Base-by-base conservation (phyloP, 2,113 vertebrate species). In the Grallaria varia region DNA sequence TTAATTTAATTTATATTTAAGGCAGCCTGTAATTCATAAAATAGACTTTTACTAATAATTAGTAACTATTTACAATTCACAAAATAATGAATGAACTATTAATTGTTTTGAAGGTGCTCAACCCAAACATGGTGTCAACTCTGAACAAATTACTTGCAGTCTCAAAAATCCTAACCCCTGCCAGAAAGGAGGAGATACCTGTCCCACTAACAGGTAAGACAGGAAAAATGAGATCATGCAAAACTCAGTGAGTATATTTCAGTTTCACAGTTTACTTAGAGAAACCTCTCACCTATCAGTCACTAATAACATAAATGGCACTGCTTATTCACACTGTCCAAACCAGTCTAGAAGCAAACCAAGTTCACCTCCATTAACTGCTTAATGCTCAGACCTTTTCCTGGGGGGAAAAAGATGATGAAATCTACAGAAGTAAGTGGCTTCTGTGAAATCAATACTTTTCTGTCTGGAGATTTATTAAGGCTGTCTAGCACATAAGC, bases 91-190 rank as follows among this genome's bases (percentile, higher is more conserved):
- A 91, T 45, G 71, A 49, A 53, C 44, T 63, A 69, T 17, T 23
- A 67, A 39, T 66, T 68, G 19, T 84, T 94, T 92, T 60, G 79
- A 79, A 76, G 14, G 40, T 25, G 22, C 20, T 72, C 68, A 88
- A 89, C 52, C 30, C 53, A 67, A 77, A 69, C 8, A 13, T 6
- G 9, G 27, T 64, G 8, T 44, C 80, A 79, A 59, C 7, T 20
- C 19, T 30, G 45, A 73, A 67, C 15, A 52, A 82, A 75, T 31
- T 1, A 42, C 27, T 18, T n/a, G 31, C 28, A 44, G 31, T 56
- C 23, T 78, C 60, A 62, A 85, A 84, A 77, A 73, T 35, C 28
- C 19, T 35, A 6, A 77, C 66, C 33, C 12, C 13, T 62, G 30
- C 28, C 69, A 49, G 30, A 64, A 87, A 73, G 50, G 6, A 77